These are phyloP conservation scores for Myopa testacea DNA, from an alignment of 2,888 invertebrate genomes.

Conservation along the genomic window DNA sequence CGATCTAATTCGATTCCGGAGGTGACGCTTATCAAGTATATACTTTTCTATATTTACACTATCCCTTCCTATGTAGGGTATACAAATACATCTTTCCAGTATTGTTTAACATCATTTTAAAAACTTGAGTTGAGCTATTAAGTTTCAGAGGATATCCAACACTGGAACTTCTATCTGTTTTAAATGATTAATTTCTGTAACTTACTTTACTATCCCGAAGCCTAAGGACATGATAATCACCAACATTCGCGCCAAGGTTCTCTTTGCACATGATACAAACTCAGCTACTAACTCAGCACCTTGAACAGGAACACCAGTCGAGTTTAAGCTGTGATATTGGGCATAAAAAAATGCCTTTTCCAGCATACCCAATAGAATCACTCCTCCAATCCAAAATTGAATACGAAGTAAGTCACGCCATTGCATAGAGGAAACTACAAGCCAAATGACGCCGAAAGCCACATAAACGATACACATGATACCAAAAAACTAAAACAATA, in stretches of 20 bases:
- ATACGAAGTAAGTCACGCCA: conserved; percentile 92
- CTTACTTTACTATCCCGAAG: conserved; percentile 94
- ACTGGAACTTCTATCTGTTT: not conserved
- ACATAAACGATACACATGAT: conserved; percentile 91
- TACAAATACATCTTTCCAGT: no score
- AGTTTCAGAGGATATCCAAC: no score
- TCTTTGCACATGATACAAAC: conserved; percentile 90
- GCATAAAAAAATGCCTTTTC: conserved; percentile 92
- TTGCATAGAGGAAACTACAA: conserved; percentile 83
- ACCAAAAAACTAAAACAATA: conserved; percentile 80
- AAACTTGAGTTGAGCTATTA: no score
- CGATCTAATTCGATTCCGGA: no score
- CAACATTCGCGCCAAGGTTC: conserved; percentile 91
- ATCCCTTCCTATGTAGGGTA: no score
- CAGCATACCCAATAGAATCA: conserved; percentile 87
- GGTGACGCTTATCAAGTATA: no score
- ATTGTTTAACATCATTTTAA: no score
- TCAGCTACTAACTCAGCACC: conserved; percentile 88
- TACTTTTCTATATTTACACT: no score
- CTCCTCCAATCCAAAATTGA: conserved; percentile 96
- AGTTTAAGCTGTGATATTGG: conserved; percentile 84
- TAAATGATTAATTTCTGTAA: conserved; percentile 46
- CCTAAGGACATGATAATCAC: conserved; percentile 95
- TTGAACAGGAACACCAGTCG: conserved; percentile 74
- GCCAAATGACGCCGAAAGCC: conserved; percentile 84